phyloP scores from a whole-genome alignment of 2,888 invertebrate genomes.

The Conistra vaccinii region DNA sequence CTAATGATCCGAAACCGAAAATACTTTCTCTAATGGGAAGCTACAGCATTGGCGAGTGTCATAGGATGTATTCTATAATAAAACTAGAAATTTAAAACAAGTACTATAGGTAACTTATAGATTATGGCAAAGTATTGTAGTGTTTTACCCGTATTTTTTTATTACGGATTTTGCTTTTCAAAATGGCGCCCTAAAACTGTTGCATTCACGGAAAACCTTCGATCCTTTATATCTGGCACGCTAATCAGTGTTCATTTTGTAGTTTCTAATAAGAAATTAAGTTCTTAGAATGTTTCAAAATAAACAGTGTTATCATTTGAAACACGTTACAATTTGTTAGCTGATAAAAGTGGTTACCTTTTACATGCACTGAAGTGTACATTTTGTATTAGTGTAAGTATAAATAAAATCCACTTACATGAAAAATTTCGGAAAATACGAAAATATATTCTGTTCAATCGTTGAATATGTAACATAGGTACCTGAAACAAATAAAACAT shows the following conservation, averaged over 20 bases:
- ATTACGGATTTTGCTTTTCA: neutral
- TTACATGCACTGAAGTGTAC: constrained; percentile 28
- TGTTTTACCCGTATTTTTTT: neutral
- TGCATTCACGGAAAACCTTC: constrained; percentile 48
- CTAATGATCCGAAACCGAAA: neutral
- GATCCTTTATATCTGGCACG: constrained; percentile 44
- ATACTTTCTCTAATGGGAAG: neutral
- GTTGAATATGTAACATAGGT: constrained; percentile 15
- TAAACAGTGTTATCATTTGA: constrained; percentile 41
- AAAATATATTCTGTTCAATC: neutral
- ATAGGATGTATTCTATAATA: neutral
- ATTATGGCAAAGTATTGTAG: neutral
- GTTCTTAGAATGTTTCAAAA: constrained; percentile 43
- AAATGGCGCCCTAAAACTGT: constrained; percentile 31
- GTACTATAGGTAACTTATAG: too few relatives aligned
- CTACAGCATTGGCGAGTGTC: neutral
- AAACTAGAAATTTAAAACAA: neutral
- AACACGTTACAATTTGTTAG: constrained; percentile 49
- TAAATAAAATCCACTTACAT: constrained; percentile 12
- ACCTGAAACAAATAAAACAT: constrained; percentile 47
- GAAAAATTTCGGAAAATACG: neutral
- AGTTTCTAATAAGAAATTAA: constrained; percentile 46
- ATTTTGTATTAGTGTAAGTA: neutral
- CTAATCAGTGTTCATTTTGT: constrained; percentile 49
- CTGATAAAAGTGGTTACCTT: constrained; percentile 24